phyloP scores from a whole-genome alignment of 2,797 vertebrate species.

The Lagodon rhomboides region DNA sequence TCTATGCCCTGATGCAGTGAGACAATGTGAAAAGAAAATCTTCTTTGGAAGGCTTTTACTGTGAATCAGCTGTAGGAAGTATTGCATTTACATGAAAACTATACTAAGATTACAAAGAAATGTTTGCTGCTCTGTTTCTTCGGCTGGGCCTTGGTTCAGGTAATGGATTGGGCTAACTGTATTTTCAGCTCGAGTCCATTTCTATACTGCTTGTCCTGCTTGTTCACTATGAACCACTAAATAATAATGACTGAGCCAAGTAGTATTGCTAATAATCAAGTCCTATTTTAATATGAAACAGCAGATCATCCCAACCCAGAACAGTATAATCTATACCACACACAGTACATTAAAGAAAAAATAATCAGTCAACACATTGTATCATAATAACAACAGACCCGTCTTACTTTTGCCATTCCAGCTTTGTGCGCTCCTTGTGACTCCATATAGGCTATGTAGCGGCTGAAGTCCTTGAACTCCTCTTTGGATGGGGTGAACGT shows the following conservation, averaged over 20 bases:
- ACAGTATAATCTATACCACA: not conserved
- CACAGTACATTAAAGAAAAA: not conserved
- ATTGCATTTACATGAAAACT: not conserved
- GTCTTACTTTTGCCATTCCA: constrained; percentile 92
- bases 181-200: not conserved
- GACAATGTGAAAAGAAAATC: too few species aligned
- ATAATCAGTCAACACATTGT: not conserved
- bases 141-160: not conserved
- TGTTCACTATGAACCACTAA: not conserved
- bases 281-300: not conserved
- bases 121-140: not conserved
- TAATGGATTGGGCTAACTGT: not conserved
- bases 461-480: constrained; percentile 94
- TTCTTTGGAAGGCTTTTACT: too few species aligned
- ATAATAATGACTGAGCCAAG: not conserved
- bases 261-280: not conserved
- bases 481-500: constrained; percentile 94
- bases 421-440: constrained; percentile 95
- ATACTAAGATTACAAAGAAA: not conserved
- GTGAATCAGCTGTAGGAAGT: not conserved
- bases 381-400: not conserved
- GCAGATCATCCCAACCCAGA: not conserved
- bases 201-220: not conserved
- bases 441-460: constrained; percentile 95
- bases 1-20: too few species aligned